Conservation (phyloP, 2,888 invertebrate species). For the Heteromyza rotundicornis region DNA sequence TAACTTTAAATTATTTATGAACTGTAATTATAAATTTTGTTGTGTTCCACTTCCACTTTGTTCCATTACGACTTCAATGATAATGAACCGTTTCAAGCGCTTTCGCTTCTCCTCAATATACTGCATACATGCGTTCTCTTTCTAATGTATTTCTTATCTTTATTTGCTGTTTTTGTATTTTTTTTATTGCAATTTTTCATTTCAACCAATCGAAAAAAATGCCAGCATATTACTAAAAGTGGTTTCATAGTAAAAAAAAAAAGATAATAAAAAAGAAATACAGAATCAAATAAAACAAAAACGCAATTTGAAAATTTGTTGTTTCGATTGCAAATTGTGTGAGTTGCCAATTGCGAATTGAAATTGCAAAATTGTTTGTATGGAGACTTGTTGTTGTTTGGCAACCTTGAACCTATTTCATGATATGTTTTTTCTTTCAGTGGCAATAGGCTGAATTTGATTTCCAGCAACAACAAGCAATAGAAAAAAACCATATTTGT, state of each 20-base stretch:
- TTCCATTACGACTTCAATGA: no score
- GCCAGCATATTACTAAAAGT: constrained; percentile 34
- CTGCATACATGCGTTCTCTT: background rate
- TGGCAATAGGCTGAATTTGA: background rate
- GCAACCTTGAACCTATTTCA: constrained; percentile 11
- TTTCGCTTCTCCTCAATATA: no score
- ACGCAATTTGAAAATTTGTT: background rate
- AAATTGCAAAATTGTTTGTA: constrained; percentile 8
- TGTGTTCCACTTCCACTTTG: no score
- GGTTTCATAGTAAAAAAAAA: background rate
- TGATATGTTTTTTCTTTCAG: background rate
- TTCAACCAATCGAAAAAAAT: constrained; percentile 51
- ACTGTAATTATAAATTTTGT: no score
- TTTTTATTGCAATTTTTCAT: constrained; percentile 8
- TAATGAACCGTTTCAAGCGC: no score
- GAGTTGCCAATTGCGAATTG: background rate
- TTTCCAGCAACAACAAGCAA: background rate
- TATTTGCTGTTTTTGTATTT: background rate
- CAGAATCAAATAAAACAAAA: background rate
- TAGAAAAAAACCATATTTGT: no score
- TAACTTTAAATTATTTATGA: no score
- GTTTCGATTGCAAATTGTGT: background rate
- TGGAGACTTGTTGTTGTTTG: background rate
- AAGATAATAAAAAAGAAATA: background rate
- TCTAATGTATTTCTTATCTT: constrained; percentile 13